Evolutionary conservation across 2,113 vertebrate genomes (phyloP).

Genomic region (Gracilinanus agilis): DNA sequence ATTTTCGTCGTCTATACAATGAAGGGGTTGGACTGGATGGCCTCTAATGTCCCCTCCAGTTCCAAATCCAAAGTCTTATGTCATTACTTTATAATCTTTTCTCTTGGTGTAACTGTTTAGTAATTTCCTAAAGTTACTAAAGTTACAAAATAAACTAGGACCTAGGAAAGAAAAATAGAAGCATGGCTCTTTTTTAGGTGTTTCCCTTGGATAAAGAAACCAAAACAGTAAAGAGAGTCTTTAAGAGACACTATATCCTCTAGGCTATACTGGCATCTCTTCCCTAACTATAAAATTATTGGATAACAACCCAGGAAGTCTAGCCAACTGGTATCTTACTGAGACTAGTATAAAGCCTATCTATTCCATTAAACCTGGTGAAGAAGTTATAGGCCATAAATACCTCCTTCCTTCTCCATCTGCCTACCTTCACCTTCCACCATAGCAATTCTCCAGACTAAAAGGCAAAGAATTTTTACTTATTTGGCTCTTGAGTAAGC

Average conservation of each 20-base stretch:
- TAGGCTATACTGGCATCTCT: background rate
- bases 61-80: background rate
- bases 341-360: background rate
- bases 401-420: too few relatives aligned
- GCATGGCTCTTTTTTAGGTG: background rate
- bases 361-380: background rate
- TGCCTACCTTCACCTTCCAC: too few relatives aligned
- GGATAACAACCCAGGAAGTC: background rate
- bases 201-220: background rate
- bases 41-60: background rate
- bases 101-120: background rate
- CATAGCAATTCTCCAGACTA: background rate
- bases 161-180: background rate
- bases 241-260: background rate
- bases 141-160: background rate
- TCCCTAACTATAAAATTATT: background rate
- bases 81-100: background rate
- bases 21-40: background rate
- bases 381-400: too few relatives aligned
- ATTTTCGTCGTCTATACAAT: background rate
- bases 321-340: background rate
- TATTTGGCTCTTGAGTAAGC: background rate
- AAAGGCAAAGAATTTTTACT: background rate
- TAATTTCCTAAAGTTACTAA: background rate
- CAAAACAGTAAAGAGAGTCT: background rate